phyloP scores from a whole-genome alignment of 2,888 invertebrate species.

The Hydroisotoma schaefferi region DNA sequence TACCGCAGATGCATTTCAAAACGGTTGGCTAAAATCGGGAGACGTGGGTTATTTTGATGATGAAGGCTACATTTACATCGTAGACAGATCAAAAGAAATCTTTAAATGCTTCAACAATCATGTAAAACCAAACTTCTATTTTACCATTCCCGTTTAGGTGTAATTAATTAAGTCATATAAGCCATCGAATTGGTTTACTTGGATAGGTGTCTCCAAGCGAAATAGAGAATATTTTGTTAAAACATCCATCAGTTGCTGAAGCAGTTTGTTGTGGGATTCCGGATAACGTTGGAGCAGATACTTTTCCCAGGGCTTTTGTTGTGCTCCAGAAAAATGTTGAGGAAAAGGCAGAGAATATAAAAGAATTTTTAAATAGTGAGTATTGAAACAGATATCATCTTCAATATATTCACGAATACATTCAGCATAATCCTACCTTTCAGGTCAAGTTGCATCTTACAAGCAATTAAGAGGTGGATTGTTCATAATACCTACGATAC shows the following conservation, averaged over 20 bases:
- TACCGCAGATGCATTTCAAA: conserved; percentile 14
- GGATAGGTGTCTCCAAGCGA: conserved; percentile 37
- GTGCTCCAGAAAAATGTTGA: conserved; percentile 9
- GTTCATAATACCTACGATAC: conserved; percentile 19
- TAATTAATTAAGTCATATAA: neutral
- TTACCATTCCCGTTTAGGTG: neutral
- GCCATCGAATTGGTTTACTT: neutral
- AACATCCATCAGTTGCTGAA: conserved; percentile 33
- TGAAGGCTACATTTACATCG: conserved; percentile 28
- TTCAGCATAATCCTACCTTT: neutral
- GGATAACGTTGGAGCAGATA: conserved; percentile 28
- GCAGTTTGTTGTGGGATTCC: conserved; percentile 33
- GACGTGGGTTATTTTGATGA: conserved; percentile 33
- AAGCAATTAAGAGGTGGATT: conserved; percentile 29
- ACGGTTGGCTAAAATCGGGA: conserved; percentile 30
- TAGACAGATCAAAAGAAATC: conserved; percentile 34
- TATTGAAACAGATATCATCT: neutral
- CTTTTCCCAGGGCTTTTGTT: conserved; percentile 33
- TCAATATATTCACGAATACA: neutral
- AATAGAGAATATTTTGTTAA: conserved; percentile 29
- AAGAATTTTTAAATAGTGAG: conserved; percentile 1
- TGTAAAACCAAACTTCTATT: conserved; percentile 7
- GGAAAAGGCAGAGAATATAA: neutral
- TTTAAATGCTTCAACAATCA: conserved; percentile 38
- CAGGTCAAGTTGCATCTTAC: conserved; percentile 26